These are phyloP conservation scores for Trissoscelio sp. DNA, from an alignment of 2,888 invertebrate genomes.

Conservation along the genomic window DNA sequence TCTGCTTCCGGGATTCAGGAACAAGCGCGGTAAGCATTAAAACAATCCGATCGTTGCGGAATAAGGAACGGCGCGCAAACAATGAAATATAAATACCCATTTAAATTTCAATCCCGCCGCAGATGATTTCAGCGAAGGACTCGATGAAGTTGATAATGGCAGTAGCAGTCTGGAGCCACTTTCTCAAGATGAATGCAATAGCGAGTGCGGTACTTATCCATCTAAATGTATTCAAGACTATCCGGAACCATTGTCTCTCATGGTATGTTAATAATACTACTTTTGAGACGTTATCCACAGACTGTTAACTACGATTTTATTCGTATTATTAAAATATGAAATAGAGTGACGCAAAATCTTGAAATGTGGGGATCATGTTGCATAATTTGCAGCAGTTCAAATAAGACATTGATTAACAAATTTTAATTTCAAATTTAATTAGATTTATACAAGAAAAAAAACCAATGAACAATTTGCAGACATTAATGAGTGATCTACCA, in stretches of 20 bases:
- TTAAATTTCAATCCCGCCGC: slow-evolving; percentile 34
- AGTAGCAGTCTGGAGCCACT: slow-evolving; percentile 78
- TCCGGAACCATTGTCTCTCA: slow-evolving; percentile 79
- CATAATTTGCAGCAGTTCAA: background rate
- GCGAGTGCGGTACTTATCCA: slow-evolving; percentile 77
- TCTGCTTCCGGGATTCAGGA: slow-evolving; percentile 83
- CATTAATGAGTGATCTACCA: too few relatives aligned
- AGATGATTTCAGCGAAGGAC: slow-evolving; percentile 63
- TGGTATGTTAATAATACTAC: slow-evolving; percentile 73
- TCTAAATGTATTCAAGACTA: slow-evolving; percentile 71
- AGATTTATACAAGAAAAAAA: too few relatives aligned
- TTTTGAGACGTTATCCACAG: slow-evolving; percentile 14
- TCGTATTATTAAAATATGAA: slow-evolving; percentile 1
- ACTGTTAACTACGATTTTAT: slow-evolving; percentile 9
- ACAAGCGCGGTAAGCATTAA: slow-evolving; percentile 71
- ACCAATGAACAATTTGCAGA: too few relatives aligned
- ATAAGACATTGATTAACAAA: background rate
- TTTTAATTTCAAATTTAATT: too few relatives aligned
- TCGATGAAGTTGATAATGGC: slow-evolving; percentile 77
- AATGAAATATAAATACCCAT: slow-evolving; percentile 50
- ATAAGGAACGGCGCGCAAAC: slow-evolving; percentile 8
- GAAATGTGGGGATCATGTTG: background rate
- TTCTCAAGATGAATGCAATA: slow-evolving; percentile 79
- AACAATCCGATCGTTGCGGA: slow-evolving; percentile 6
- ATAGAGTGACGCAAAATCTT: background rate